Evolutionary conservation across 2,888 invertebrate species (phyloP), one percentile per base, ranked within the genome.

Genomic region (Quadriops clusia): DNA sequence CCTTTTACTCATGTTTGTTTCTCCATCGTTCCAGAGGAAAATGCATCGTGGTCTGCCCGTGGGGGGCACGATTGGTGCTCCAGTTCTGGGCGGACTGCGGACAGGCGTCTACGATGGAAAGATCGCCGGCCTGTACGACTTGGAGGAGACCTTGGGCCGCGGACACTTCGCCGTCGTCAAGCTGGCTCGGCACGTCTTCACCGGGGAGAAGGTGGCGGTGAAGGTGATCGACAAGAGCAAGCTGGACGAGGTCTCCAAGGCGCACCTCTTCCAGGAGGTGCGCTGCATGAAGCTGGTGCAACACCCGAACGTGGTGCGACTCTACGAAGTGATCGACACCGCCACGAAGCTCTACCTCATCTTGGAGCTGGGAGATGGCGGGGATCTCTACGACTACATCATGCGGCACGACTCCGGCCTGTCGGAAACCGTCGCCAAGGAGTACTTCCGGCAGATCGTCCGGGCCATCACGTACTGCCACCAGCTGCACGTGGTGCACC

Each of bases 91-190:
- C 12, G 25, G 33, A 8, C 22, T 36, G 16, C 33, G 36, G 17
- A 28, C 35, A 11, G 64, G 70, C 23, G 66, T 72, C 36, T 79
- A 79, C 59, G 83, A 85, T 63, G 77, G 85, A 40, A 87, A 89
- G 70, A 90, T 91, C 57, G 91, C 90, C 49, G 97, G 97, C 33
- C 72, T 97, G 28, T 98, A 99, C 64, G 97, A 98, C 65, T 72
- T 98, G 56, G 86, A 93, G 61, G 89, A 93, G 60, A 98, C 97
- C 3, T 75, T 98, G 34, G 98, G 98, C 26, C 83, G 91, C 37
- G 98, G 97, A 36, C 97, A 98, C 66, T 98, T 95, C 70, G 97
- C 97, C 39, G 93, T 95, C 40, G 97, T 97, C 24, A 98, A 97
- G 68, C 67, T 93, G 42, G 98, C 98, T 14, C 70, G 90, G 42